Conservation (phyloP, 2,797 vertebrate species). For the Aotus griseimembra region DNA sequence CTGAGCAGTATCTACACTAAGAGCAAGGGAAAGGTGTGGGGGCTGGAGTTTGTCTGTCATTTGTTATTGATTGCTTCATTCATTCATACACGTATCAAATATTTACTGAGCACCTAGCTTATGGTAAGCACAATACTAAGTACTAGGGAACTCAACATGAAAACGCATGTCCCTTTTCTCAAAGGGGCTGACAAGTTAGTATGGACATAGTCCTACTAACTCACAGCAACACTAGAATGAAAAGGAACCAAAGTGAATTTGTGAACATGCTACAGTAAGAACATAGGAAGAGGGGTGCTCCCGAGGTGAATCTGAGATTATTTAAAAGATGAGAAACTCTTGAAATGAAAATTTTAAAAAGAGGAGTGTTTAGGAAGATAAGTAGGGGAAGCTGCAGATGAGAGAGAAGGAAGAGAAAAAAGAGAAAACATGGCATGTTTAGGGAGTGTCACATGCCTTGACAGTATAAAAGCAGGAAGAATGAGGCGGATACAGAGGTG, state of each 20-base stretch:
- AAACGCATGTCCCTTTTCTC: neutral
- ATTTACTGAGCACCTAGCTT: neutral
- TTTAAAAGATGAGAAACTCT: neutral
- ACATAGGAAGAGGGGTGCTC: neutral
- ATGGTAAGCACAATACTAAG: neutral
- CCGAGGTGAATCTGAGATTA: neutral
- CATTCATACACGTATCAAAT: neutral
- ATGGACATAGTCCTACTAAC: neutral
- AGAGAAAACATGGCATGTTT: too few relatives aligned
- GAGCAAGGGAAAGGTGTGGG: neutral
- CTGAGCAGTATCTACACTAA: neutral
- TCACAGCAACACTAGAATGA: neutral
- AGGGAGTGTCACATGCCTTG: neutral
- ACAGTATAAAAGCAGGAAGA: neutral
- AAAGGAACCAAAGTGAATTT: neutral
- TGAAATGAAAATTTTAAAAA: neutral
- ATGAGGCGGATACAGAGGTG: neutral
- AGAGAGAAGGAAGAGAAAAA: neutral
- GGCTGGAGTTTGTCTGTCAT: neutral
- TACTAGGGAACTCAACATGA: neutral
- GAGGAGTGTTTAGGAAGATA: neutral
- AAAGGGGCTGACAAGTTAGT: neutral
- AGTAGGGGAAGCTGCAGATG: neutral
- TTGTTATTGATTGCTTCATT: neutral
- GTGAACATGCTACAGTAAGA: neutral